phyloP scores from a whole-genome alignment of 2,113 vertebrate genomes.

The Danio rerio region GRCz12tu NC_133180.1:20767001-20767500 shows the following conservation, averaged over 20 bases:
- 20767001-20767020: background rate
- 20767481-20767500: too few species aligned
- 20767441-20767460: too few species aligned
- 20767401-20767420: too few species aligned
- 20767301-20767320: slow-evolving; percentile 10
- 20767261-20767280: background rate
- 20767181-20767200: background rate
- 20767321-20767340: background rate
- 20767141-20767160: background rate
- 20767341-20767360: background rate
- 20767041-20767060: background rate
- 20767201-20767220: background rate
- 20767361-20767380: background rate
- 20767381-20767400: background rate
- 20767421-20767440: too few species aligned
- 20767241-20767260: slow-evolving; percentile 11
- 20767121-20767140: slow-evolving; percentile 4
- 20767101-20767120: background rate
- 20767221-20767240: background rate
- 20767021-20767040: background rate
- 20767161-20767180: background rate
- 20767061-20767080: background rate
- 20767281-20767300: slow-evolving; percentile 18
- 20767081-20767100: slow-evolving; percentile 19
- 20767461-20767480: too few species aligned